Evolutionary conservation across 2,888 invertebrate genomes (phyloP), one percentile per base, ranked within the genome.

Genomic region (Rhabditoides inermis): DNA sequence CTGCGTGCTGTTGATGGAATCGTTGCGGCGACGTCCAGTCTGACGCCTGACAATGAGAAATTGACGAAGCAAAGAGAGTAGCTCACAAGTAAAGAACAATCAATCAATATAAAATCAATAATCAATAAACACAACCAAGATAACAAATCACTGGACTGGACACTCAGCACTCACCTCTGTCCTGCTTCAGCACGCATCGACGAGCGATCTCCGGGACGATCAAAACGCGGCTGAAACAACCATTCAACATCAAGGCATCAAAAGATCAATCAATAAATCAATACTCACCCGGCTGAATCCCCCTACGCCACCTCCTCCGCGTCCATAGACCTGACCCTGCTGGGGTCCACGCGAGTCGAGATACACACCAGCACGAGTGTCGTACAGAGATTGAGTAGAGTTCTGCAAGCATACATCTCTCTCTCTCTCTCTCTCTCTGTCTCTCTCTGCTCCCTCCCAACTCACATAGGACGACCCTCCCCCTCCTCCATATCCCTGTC

Each of bases 1-100:
- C 44, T 65, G 63, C n/a, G 67, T 67, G 45, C 58, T 58, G 40
- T 63, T 65, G 6, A 65, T 60, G 35, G 67, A 67, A 45, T 65
- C 65, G 51, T 67, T 67, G 18, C 66, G 47, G 15, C 58, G 46
- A 22, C 61, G 51, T 7, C 57, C 49, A 4, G n/a, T n/a, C n/a
- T n/a, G n/a, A n/a, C n/a, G n/a, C n/a, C n/a, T n/a, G n/a, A n/a
- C n/a, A n/a, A n/a, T n/a, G n/a, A n/a, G n/a, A n/a, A n/a, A n/a
- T n/a, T n/a, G n/a, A n/a, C n/a, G n/a, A n/a, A n/a, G n/a, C n/a
- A n/a, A n/a, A n/a, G n/a, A n/a, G n/a, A n/a, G n/a, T n/a, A n/a
- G n/a, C n/a, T n/a, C n/a, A n/a, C n/a, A n/a, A n/a, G n/a, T n/a
- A n/a, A n/a, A n/a, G n/a, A n/a, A n/a, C n/a, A n/a, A n/a, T n/a